phyloP scores from a whole-genome alignment of 2,113 vertebrate genomes.

The Collichthys lucidus region DNA sequence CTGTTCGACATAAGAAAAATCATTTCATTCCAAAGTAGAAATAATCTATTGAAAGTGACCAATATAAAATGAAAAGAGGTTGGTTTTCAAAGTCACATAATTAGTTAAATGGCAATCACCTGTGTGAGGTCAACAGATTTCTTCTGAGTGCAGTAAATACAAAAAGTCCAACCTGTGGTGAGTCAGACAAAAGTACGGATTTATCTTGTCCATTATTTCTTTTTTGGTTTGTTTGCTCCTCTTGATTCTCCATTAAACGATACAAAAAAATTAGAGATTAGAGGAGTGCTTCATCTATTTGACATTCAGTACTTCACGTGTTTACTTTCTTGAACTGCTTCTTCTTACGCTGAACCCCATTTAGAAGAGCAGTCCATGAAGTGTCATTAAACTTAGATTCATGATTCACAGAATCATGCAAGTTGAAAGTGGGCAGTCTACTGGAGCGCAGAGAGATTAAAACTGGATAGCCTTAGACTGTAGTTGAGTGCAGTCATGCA shows the following conservation, averaged over 20 bases:
- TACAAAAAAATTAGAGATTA: constrained; percentile 13
- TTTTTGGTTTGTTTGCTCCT: constrained; percentile 1
- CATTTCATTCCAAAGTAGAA: not conserved
- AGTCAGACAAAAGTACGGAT: not conserved
- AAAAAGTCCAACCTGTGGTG: not conserved
- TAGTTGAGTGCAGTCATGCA: constrained; percentile 49
- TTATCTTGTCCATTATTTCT: constrained; percentile 1
- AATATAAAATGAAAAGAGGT: not conserved
- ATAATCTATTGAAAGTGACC: not conserved
- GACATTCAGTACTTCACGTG: constrained; percentile 21
- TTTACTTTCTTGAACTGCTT: constrained; percentile 39
- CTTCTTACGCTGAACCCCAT: constrained; percentile 20
- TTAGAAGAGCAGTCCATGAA: constrained; percentile 30
- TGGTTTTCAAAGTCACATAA: not conserved
- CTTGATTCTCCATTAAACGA: constrained; percentile 8
- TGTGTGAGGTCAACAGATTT: not conserved
- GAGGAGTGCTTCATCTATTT: not conserved
- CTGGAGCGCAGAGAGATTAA: constrained; percentile 44
- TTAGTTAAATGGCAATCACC: not conserved
- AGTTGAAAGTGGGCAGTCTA: constrained; percentile 36
- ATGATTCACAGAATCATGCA: constrained; percentile 44
- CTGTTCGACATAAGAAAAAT: not conserved
- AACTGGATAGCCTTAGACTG: constrained; percentile 52
- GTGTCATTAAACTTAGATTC: constrained; percentile 48
- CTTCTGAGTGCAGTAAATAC: not conserved